Conservation (phyloP, 2,113 vertebrate species). For the Hippoglossus stenolepis region DNA sequence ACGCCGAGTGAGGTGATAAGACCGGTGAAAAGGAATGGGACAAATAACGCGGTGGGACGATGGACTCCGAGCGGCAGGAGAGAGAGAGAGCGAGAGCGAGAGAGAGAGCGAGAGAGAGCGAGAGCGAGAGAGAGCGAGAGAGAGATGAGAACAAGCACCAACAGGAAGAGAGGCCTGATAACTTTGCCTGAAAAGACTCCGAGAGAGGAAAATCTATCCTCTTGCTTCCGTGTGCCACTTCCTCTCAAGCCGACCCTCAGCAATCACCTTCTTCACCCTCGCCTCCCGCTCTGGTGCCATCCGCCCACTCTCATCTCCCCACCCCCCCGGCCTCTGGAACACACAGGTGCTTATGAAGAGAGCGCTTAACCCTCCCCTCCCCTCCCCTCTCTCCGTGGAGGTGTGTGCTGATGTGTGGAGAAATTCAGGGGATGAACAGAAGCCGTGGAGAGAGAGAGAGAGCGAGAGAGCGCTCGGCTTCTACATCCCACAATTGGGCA, state of each 20-base stretch:
- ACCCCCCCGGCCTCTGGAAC: constrained; percentile 43
- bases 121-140: not conserved
- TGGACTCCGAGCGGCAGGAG: constrained; percentile 6
- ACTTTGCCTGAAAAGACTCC: constrained; percentile 4
- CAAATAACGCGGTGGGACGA: constrained; percentile 35
- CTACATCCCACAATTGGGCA: constrained; percentile 34
- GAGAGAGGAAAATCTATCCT: constrained; percentile 27
- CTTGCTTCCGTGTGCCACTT: constrained; percentile 41
- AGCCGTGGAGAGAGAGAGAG: constrained; percentile 3
- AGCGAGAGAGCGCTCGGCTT: not conserved
- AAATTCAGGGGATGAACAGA: constrained; percentile 16
- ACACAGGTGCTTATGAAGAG: constrained; percentile 53
- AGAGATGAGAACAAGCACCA: constrained; percentile 54
- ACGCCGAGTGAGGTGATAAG: constrained; percentile 30
- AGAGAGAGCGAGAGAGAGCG: not conserved
- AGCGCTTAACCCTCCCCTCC: constrained; percentile 48
- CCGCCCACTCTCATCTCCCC: constrained; percentile 43
- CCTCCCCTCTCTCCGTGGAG: constrained; percentile 16
- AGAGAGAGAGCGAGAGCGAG: not conserved
- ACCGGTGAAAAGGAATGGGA: constrained; percentile 38
- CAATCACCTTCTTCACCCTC: constrained; percentile 63
- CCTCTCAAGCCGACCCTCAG: constrained; percentile 41
- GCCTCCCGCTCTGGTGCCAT: constrained; percentile 37
- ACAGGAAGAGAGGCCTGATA: constrained; percentile 39
- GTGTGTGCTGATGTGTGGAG: constrained; percentile 4